Base-by-base conservation (phyloP, 2,888 invertebrate species). In the Cerastis leucographa region DNA sequence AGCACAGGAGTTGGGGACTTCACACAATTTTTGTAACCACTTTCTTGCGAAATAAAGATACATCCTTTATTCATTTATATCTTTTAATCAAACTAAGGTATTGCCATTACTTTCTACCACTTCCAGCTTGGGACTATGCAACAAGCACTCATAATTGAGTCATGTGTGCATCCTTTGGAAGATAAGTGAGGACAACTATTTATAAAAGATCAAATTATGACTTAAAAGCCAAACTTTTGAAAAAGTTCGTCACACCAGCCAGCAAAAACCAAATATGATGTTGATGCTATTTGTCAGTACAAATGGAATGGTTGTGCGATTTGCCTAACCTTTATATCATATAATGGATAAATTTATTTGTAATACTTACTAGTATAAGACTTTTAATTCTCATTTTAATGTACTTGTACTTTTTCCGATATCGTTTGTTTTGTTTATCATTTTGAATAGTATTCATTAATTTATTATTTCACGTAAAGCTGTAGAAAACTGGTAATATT, bases 381-480 rank as follows among this genome's bases (percentile, higher is more conserved):
- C 97, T 97, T 91, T 97, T 97, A 25, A 98, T 97, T 80, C 97
- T 94, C 91, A 97, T 97, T 92, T 97, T 98, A 74, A 98, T 93
- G 89, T 95, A 96, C 84, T 97, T 97, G 82, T 97, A 97, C 90
- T 98, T 98, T 85, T 97, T 97, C 87, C 97, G 97, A 89, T 98
- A 98, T 81, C 97, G 97, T 78, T 93, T 94, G 77, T 88, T 94
- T 87, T 93, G 93, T 59, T 88, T 92, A 70, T 95, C 94, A 85
- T 82, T 92, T 71, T 89, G 86, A 62, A 88, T 88, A 77, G 83
- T 76, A 78, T 92, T 94, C 92, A 94, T 64, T 62, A n/a, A 22
- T 40, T 93, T 80, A 49, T 59, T 66, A 11, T 8, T 75, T 17
- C 14, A 35, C 29, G 49, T 59, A 19, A 25, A 29, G 9, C n/a